Base-by-base conservation (phyloP, 2,888 invertebrate genomes). In the Chrysotoxum bicinctum region DNA sequence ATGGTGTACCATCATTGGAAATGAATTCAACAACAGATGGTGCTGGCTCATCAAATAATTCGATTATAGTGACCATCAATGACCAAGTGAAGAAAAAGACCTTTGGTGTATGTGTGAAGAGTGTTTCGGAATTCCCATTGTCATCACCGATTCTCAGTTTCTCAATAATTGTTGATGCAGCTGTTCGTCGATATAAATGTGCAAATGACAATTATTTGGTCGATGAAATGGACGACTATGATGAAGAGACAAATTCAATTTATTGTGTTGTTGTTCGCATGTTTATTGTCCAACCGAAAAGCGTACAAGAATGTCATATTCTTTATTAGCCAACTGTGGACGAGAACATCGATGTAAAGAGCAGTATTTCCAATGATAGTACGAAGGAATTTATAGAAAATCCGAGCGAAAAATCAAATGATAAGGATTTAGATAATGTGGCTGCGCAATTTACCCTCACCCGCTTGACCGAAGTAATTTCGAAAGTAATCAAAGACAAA, bases 121-220 rank as follows among this genome's bases (percentile, higher is more conserved):
- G 94, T 80, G 94, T 98, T 74, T 95, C 98, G 0, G 98, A 98
- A 92, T 98, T 98, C 90, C 93, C 96, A 60, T 92, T 98, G 62
- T 97, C 97, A 0, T 96, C 96, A 88, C 96, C 98, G 0, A 96
- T 98, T 88, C 93, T 99, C 58, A 97, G 98, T 89, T 97, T 98
- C 91, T 96, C 97, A 76, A n/a, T n/a, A n/a, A 96, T 98, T 87
- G 94, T 96, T 2, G 96, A 97, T 89, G 97, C 98, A 0, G 94
- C 94, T 91, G 91, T 92, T 26, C 91, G 92, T 3, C 93, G 92
- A 50, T 90, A 93, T 56, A 93, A 93, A 84, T 92, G 92, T 86
- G 92, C 92, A 50, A 93, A 92, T 76, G 92, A 92, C 14, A 90
- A 90, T 78, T 91, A 91, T 85, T 88, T 91, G 45, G 91, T 92